phyloP scores from a whole-genome alignment of 2,797 vertebrate species.

The Chiroxiphia lanceolata region DNA sequence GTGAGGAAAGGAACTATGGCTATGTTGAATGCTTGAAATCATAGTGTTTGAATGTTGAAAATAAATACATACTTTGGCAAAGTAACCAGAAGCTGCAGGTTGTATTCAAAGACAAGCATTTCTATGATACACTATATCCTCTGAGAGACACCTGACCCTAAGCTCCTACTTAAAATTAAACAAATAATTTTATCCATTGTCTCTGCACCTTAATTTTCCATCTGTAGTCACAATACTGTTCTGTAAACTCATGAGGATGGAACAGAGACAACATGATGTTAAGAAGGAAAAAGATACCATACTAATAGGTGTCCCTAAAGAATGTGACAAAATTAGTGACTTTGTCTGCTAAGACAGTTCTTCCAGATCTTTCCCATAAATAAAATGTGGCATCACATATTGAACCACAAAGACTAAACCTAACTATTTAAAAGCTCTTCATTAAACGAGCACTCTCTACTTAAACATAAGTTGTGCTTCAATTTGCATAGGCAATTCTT shows the following conservation, averaged over 20 bases:
- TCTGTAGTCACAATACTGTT: neutral
- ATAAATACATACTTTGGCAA: neutral
- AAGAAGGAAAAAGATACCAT: neutral
- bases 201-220: neutral
- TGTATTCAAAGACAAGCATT: neutral
- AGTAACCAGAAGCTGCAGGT: neutral
- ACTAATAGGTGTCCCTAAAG: neutral
- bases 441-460: neutral
- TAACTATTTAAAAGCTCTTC: neutral
- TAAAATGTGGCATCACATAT: neutral
- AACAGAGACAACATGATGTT: neutral
- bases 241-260: neutral
- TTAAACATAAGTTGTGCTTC: neutral
- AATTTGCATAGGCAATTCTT: neutral
- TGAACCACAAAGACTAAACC: neutral
- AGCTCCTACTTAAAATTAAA: neutral
- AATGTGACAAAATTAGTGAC: neutral
- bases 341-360: neutral
- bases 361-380: neutral
- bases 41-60: neutral
- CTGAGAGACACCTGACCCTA: neutral
- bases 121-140: neutral
- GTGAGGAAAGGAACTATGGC: neutral
- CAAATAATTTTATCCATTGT: neutral
- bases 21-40: neutral